Evolutionary conservation across 64 coral and sea anemone species (phyloP).

Genomic region (Porites lutea): DNA sequence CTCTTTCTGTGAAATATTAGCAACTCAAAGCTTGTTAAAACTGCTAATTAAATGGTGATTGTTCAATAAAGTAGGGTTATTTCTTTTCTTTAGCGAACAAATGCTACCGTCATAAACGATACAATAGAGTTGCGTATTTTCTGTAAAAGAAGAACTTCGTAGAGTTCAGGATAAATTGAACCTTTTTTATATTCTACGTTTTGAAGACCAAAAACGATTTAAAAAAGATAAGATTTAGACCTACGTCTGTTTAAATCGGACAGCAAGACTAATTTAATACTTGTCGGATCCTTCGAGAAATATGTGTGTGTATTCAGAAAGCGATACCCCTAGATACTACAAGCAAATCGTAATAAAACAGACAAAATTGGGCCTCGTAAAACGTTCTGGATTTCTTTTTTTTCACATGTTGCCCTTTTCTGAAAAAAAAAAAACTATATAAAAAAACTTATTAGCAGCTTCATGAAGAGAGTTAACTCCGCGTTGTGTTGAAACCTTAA

Average conservation of each 20-base stretch:
- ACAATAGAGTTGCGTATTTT: slow-evolving; percentile 22
- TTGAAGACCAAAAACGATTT: too few relatives aligned
- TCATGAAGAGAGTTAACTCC: neutral
- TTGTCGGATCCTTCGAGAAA: too few relatives aligned
- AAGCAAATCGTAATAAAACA: too few relatives aligned
- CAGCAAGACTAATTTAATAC: too few relatives aligned
- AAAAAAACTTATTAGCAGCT: neutral
- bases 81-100: slow-evolving; percentile 25
- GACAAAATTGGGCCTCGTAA: too few relatives aligned
- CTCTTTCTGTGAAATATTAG: neutral
- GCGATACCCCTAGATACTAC: too few relatives aligned
- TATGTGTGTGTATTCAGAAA: too few relatives aligned
- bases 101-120: neutral
- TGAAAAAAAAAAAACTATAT: too few relatives aligned
- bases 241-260: too few relatives aligned
- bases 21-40: slow-evolving; percentile 19
- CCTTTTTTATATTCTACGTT: neutral
- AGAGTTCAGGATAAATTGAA: neutral
- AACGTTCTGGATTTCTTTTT: neutral
- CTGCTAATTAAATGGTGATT: slow-evolving; percentile 37
- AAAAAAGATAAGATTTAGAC: too few relatives aligned
- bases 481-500: neutral
- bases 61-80: slow-evolving; percentile 39
- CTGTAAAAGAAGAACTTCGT: neutral
- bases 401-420: neutral